Evolutionary conservation across 2,797 vertebrate species (phyloP).

Genomic region (Trematomus bernacchii): DNA sequence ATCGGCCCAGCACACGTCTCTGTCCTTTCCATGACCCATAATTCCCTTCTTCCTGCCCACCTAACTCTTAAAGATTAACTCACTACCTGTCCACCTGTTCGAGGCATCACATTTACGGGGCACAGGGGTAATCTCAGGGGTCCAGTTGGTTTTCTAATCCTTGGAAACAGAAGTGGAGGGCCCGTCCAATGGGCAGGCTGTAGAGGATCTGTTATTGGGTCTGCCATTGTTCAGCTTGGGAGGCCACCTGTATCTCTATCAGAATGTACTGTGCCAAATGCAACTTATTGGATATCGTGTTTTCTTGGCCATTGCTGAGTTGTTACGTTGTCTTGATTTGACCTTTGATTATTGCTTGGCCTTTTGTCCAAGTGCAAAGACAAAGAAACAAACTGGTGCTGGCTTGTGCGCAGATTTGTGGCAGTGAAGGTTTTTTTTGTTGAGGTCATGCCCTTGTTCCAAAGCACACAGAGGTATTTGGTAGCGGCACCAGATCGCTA

Average conservation of each 20-base stretch:
- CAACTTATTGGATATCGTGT: constrained; percentile 59
- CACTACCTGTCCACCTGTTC: constrained; percentile 84
- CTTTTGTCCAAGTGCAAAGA: constrained; percentile 21
- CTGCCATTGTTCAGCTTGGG: constrained; percentile 67
- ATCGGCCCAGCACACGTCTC: constrained; percentile 41
- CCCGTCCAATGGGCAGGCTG: constrained; percentile 63
- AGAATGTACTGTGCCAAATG: constrained; percentile 57
- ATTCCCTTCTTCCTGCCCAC: constrained; percentile 82
- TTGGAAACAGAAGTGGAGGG: constrained; percentile 64
- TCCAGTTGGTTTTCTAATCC: constrained; percentile 79
- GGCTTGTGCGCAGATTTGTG: no score
- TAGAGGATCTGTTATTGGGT: constrained; percentile 63
- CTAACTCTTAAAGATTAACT: constrained; percentile 81
- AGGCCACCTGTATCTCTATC: constrained; percentile 72
- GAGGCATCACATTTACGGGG: constrained; percentile 80
- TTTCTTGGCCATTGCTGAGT: constrained; percentile 51
- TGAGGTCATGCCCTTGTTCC: no score
- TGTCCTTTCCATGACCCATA: constrained; percentile 81
- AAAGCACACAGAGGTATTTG: constrained; percentile 51
- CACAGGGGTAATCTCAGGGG: constrained; percentile 69
- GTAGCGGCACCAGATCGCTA: constrained; percentile 47
- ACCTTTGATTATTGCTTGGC: constrained; percentile 35
- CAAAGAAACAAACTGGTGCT: constrained; percentile 3
- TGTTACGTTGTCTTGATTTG: constrained; percentile 35
- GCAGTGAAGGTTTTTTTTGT: no score